These are phyloP conservation scores for Alviniconcha strummeri DNA, from an alignment of 2,888 invertebrate species.

Conservation along the genomic window DNA sequence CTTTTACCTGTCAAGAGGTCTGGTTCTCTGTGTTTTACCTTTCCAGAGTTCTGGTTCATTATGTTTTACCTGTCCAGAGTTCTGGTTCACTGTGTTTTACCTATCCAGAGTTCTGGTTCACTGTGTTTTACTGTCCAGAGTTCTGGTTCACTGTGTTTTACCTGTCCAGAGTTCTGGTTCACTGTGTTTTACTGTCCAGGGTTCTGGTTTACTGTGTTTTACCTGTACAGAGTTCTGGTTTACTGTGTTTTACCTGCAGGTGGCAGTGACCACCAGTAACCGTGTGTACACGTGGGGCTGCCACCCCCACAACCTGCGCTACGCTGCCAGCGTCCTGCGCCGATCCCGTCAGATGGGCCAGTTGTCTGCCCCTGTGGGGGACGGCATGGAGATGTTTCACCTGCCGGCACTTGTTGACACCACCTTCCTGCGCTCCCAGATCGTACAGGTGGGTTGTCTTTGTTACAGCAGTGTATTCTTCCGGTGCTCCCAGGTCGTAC, in stretches of 20 bases:
- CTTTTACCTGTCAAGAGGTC: no score
- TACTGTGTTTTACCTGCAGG: conserved; percentile 72
- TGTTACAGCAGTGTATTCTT: conserved; percentile 24
- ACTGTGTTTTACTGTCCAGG: no score
- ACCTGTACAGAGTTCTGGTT: no score
- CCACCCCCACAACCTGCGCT: conserved; percentile 83
- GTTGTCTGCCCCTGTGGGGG: conserved; percentile 7
- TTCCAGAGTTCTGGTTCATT: no score
- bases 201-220: no score
- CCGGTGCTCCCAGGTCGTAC: conserved; percentile 58
- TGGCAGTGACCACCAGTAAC: conserved; percentile 81
- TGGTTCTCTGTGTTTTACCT: no score
- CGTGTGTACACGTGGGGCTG: conserved; percentile 85
- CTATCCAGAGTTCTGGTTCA: no score
- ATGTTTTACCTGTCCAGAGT: no score
- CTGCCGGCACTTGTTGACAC: conserved; percentile 62
- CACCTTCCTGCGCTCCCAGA: conserved; percentile 56
- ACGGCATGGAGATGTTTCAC: conserved; percentile 52
- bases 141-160: no score
- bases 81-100: no score
- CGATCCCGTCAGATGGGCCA: conserved; percentile 74
- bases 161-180: no score
- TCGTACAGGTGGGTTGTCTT: conserved; percentile 47
- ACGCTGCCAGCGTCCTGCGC: conserved; percentile 81
- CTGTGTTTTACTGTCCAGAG: no score